Evolutionary conservation across 2,797 vertebrate species (phyloP).

Genomic region (Potorous gilbertii): DNA sequence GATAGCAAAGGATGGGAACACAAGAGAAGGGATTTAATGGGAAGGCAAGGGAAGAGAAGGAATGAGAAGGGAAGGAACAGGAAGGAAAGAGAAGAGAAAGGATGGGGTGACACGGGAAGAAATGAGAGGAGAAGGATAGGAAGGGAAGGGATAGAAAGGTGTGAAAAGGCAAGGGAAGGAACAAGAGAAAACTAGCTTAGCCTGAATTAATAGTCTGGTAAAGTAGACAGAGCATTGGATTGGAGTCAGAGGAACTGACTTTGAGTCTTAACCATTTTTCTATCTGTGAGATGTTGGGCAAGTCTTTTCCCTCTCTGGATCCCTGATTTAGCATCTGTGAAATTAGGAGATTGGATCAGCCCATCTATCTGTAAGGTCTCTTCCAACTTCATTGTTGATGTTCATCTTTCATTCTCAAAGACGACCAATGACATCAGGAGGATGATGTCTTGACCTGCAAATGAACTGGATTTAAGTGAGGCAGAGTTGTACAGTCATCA

Average conservation of each 20-base stretch:
- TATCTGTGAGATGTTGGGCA: not conserved
- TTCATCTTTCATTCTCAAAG: not conserved
- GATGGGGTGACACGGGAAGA: not conserved
- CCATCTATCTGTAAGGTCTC: not conserved
- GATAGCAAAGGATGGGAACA: not conserved
- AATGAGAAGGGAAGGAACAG: too few relatives aligned
- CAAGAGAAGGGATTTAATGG: not conserved
- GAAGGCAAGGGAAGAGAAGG: not conserved
- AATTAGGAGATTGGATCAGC: not conserved
- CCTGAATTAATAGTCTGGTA: not conserved
- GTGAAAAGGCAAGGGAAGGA: not conserved
- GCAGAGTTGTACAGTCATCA: not conserved
- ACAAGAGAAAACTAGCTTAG: too few relatives aligned
- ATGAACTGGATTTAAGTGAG: not conserved
- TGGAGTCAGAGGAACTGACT: not conserved
- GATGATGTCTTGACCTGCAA: not conserved
- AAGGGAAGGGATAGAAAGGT: not conserved
- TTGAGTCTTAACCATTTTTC: not conserved
- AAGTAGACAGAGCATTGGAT: not conserved
- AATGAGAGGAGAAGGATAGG: not conserved
- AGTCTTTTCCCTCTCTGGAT: not conserved
- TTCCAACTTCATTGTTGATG: not conserved
- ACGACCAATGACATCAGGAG: not conserved
- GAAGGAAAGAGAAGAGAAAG: not conserved
- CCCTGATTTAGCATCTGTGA: not conserved